Base-by-base conservation (phyloP, 2,797 vertebrate genomes). In the Poecilia gillii region DNA sequence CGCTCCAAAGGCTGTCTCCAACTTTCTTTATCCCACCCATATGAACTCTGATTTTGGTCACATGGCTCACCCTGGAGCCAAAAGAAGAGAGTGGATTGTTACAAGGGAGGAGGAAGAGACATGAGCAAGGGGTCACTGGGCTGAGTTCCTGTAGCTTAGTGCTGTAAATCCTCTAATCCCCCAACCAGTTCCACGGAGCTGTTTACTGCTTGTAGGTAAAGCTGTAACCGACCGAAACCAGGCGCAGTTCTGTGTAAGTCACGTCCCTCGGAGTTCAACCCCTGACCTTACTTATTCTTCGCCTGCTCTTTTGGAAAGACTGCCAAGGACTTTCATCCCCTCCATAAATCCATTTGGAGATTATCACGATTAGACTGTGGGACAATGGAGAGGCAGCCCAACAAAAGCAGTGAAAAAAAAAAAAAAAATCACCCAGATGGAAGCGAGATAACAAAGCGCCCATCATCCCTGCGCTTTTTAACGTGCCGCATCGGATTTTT, bases 131-230 rank as follows among this genome's bases (percentile, higher is more conserved):
- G 90, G 92, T 94, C 89, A 94, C 73, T 88, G 77, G 90, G 91
- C 83, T 85, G 81, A 81, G 92, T 93, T 92, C 83, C 87, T 87
- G 72, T 85, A 88, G 94, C 88, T 96, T 96, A 95, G 89, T 81
- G 79, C 59, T 53, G 90, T 81, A 95, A 96, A 96, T 96, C 95
- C 95, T 92, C 87, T 96, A 96, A 96, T 96, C 95, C 94, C 84
- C 78, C 77, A 90, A 72, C 82, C 66, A 82, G 81, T 81, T 85
- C 88, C 91, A 89, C 83, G 79, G 82, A 51, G 68, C 87, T 46
- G 88, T 94, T 92, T 93, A 93, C 91, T 89, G 81, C 82, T 86
- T 81, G 89, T 85, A 92, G 84, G 91, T 88, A 85, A 92, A 87
- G 86, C 87, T 80, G 84, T 88, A 84, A 90, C 49, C 75, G 72